Base-by-base conservation (phyloP, 1,140 invertebrate genomes). In the Drosophila sproati region DNA sequence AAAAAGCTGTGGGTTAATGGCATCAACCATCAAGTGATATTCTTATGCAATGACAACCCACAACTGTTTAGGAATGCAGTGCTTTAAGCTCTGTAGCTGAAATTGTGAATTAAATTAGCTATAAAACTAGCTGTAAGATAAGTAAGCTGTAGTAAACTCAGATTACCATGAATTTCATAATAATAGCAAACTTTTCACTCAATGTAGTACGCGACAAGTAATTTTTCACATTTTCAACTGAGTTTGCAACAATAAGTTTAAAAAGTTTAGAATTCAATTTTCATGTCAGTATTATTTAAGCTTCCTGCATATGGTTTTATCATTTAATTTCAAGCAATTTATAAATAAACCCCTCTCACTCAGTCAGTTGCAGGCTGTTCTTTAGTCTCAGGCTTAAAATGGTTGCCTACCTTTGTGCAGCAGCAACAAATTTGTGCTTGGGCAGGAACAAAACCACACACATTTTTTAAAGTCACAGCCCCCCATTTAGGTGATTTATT, bases 401-500 rank as follows among this genome's bases (percentile, higher is more conserved):
- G 45, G 5, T 39, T 52, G 51, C 43, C 69, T 57, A 57, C 39
- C 48, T 50, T 62, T 37, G 12, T n/a, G 45, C 12, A 20, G 60
- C 60, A 52, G 60, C 66, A 80, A 74, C 39, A 6, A 4, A 77
- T 35, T 81, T 73, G 8, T 48, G 43, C 54, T 48, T 37, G 29
- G n/a, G n/a, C 29, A 39, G 31, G 35, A 28, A 31, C 39, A 39
- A 10, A 37, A 4, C 10, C 39, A n/a, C 39, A n/a, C 39, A 43
- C 39, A 43, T n/a, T 54, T 82, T 63, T 43, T 35, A 52, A 61
- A 76, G 34, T 56, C 50, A 8, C n/a, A 28, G 37, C n/a, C 47
- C 10, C 5, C 8, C n/a, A 29, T 52, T 55, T 41, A 6, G 52
- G 62, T 62, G 75, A 73, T 82, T 79, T 78, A 72, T 72, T 77